phyloP scores from a whole-genome alignment of 2,888 invertebrate genomes.

The Odontothrips loti region DNA sequence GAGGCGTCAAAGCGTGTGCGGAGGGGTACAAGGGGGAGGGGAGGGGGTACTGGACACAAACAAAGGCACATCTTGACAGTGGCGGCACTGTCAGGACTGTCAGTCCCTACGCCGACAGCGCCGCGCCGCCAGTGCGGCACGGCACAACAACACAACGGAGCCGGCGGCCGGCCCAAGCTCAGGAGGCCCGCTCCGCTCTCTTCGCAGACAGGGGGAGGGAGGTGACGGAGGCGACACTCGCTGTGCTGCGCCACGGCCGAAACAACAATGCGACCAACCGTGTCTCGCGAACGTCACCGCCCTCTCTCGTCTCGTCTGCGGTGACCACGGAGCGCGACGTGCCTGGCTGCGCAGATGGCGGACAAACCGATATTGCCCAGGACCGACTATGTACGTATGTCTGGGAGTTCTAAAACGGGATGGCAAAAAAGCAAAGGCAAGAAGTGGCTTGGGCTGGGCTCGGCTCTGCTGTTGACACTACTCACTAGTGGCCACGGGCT shows the following conservation, averaged over 20 bases:
- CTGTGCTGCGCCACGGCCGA: background rate
- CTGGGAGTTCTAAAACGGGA: background rate
- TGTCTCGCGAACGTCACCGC: no score
- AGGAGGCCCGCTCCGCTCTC: background rate
- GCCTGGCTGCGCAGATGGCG: background rate
- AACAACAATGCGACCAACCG: no score
- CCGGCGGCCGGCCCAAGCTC: background rate
- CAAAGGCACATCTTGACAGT: no score
- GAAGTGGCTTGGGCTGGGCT: background rate
- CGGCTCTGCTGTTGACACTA: background rate
- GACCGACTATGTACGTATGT: background rate
- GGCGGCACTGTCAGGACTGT: no score
- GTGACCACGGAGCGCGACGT: no score
- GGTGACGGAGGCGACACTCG: no score
- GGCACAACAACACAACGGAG: background rate
- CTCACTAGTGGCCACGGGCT: background rate
- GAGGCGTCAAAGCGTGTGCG: no score
- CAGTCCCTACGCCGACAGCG: no score
- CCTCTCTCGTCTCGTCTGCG: no score
- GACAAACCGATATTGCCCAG: background rate
- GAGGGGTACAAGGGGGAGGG: no score
- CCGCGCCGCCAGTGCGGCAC: background rate
- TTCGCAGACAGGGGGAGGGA: background rate
- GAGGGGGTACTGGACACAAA: no score
- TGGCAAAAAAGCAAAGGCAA: background rate